A percentile compares a stretch with the other conserved stretches of the same genome.
Evolutionary conservation across 2,113 vertebrate genomes (phyloP).

Genomic region (Acrocephalus kingi): DNA sequence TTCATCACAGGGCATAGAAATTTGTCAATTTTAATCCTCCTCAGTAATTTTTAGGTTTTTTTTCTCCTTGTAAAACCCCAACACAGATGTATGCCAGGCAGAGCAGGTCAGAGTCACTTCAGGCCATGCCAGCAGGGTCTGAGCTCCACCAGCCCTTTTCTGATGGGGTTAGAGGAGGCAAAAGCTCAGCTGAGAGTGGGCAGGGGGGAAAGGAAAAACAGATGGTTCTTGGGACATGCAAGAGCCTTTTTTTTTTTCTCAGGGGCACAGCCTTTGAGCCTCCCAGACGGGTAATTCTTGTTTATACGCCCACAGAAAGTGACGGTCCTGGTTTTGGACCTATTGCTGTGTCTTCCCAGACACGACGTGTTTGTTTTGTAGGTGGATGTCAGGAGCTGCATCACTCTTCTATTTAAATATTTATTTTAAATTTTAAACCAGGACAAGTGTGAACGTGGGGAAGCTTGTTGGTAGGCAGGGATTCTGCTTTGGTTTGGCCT

Average conservation of each 20-base stretch:
- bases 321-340: background rate
- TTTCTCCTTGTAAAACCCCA: background rate
- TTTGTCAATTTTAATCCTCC: background rate
- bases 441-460: background rate
- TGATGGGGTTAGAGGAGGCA: background rate
- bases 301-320: slow-evolving; percentile 13
- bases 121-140: background rate
- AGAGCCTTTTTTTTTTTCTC: background rate
- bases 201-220: background rate
- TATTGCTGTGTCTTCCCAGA: background rate
- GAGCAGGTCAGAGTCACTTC: background rate
- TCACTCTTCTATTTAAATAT: background rate
- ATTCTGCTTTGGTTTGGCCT: background rate
- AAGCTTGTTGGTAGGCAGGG: background rate
- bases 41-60: background rate
- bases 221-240: background rate
- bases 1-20: background rate
- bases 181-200: slow-evolving; percentile 15
- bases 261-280: slow-evolving; percentile 26
- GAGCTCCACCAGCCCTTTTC: background rate
- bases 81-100: fast-evolving
- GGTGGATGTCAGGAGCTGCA: background rate
- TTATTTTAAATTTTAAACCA: background rate
- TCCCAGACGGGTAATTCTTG: slow-evolving; percentile 45
- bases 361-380: background rate